phyloP scores from a whole-genome alignment of 2,113 vertebrate species.

The Apeltes quadracus region DNA sequence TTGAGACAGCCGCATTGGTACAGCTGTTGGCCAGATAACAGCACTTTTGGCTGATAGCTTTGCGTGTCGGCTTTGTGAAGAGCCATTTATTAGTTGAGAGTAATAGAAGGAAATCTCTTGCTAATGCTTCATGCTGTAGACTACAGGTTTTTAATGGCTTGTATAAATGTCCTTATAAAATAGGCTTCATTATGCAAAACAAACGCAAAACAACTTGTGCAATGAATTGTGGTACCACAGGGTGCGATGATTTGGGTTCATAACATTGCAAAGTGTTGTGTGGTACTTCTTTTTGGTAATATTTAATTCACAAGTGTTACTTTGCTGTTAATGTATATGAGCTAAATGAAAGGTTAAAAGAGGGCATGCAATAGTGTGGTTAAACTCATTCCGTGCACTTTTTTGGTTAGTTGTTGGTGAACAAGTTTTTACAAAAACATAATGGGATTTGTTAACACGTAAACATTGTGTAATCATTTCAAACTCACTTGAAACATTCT shows the following conservation, averaged over 20 bases:
- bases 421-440: background rate
- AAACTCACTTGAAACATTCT: background rate
- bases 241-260: background rate
- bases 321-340: background rate
- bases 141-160: conserved; percentile 6
- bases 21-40: background rate
- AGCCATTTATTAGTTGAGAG: conserved; percentile 11
- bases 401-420: background rate
- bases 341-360: background rate
- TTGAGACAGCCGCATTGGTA: background rate
- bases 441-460: background rate
- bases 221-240: background rate
- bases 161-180: background rate
- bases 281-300: background rate
- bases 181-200: background rate
- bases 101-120: conserved; percentile 26
- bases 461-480: background rate
- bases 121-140: conserved; percentile 8
- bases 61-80: conserved; percentile 8
- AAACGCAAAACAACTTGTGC: background rate
- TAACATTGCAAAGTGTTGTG: background rate
- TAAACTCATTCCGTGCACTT: background rate
- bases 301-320: background rate
- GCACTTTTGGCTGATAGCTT: conserved; percentile 17
- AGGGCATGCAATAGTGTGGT: background rate